Evolutionary conservation across 2,797 vertebrate genomes (phyloP), one percentile per base, ranked within the genome.

Genomic region (Dromococcyx pavoninus): DNA sequence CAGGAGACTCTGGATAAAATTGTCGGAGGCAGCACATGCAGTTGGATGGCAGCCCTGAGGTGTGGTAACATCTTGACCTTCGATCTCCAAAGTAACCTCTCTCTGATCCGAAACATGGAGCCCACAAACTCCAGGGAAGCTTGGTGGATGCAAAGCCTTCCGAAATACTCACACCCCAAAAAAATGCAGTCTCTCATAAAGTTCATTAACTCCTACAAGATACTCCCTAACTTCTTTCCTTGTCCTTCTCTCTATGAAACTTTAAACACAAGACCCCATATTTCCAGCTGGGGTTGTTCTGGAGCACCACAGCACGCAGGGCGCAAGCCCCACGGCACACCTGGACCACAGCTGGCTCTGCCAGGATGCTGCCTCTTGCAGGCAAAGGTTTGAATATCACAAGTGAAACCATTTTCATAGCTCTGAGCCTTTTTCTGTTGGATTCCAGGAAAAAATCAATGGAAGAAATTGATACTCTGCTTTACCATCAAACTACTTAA

Each of bases 371-470:
- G 58, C 56, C 57, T 58, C 35, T 54, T 16, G 33, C 23, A 77
- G 65, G 33, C 69, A 72, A 23, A 41, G 25, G 9, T 41, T n/a
- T 64, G 32, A 61, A 17, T 54, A 48, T 21, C 78, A 41, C 44
- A 30, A 73, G 21, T 32, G 64, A 62, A 71, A 61, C 17, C 17
- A 9, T 67, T 91, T 90, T 78, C 56, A 76, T 54, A 43, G 51
- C 66, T 65, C 75, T 77, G 53, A 90, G 44, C 33, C 13, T 72
- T 76, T 60, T 74, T 43, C 48, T 76, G 23, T 62, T 70, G 28
- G 46, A 81, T 88, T 90, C 87, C 58, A 92, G 80, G 83, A 78
- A 88, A 88, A 90, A 90, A 96, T 86, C 89, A 80, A 88, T 89
- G 50, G 16, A 51, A 82, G 41, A 11, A 43, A 92, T 86, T 27